phyloP scores from a whole-genome alignment of 2,888 invertebrate genomes.

The Notodonta dromedarius region DNA sequence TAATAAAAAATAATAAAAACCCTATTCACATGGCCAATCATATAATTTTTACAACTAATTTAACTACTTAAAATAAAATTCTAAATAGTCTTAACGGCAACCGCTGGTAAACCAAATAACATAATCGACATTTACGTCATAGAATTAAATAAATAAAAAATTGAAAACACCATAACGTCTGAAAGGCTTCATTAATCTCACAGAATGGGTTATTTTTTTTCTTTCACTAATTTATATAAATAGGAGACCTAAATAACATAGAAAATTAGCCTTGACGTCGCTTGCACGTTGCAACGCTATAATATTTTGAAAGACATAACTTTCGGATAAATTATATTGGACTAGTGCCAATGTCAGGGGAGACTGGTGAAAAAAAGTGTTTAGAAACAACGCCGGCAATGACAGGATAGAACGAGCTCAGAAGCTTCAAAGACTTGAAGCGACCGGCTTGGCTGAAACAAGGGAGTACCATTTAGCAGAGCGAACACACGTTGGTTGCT shows the following conservation, averaged over 20 bases:
- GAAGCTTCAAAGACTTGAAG: slow-evolving; percentile 3
- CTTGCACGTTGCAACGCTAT: slow-evolving; percentile 60
- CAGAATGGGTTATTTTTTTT: slow-evolving; percentile 14
- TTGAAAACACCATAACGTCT: slow-evolving; percentile 4
- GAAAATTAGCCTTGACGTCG: slow-evolving; percentile 59
- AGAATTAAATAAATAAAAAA: slow-evolving; percentile 11
- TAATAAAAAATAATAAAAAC: slow-evolving; percentile 15
- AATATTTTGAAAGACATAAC: slow-evolving; percentile 69
- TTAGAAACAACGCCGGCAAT: slow-evolving; percentile 28
- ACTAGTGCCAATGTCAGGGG: slow-evolving; percentile 56
- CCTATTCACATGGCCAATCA: slow-evolving; percentile 2
- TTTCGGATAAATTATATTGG: slow-evolving; percentile 72
- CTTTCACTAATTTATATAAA: slow-evolving; percentile 38
- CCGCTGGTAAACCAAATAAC: neutral
- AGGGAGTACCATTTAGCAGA: neutral
- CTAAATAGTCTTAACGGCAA: neutral
- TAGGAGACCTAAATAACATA: slow-evolving; percentile 46
- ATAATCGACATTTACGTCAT: slow-evolving; percentile 7
- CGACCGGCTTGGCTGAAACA: neutral
- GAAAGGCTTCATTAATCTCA: slow-evolving; percentile 24
- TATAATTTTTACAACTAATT: neutral
- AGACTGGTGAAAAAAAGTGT: slow-evolving; percentile 35
- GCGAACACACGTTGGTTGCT: no score
- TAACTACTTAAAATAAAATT: neutral
- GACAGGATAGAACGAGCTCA: slow-evolving; percentile 20